Percentiles rank a stretch among this genome's conserved stretches.
Evolutionary conservation across 2,113 vertebrate species (phyloP).

Genomic region (Malurus cyaneus): DNA sequence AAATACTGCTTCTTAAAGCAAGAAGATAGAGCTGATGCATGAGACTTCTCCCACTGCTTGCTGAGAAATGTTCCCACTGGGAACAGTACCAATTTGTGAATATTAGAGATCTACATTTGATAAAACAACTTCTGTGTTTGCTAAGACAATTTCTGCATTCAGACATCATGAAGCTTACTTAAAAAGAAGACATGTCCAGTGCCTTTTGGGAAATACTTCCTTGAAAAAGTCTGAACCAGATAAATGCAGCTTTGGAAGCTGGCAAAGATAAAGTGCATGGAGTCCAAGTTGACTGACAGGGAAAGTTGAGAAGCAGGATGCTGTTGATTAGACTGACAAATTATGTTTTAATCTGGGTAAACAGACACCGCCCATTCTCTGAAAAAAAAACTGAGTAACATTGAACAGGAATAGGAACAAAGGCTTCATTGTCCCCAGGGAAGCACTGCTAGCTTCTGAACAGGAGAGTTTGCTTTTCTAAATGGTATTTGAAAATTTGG

Average conservation of each 20-base stretch:
- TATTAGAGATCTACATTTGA: not conserved
- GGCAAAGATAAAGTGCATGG: not conserved
- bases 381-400: not conserved
- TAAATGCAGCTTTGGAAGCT: not conserved
- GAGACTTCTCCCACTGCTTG: not conserved
- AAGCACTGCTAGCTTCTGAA: not conserved
- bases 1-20: not conserved
- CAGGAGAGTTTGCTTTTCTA: not conserved
- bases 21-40: not conserved
- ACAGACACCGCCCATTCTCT: not conserved
- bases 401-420: not conserved
- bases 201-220: not conserved
- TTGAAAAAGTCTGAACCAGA: not conserved
- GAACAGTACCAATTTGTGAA: not conserved
- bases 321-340: not conserved
- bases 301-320: not conserved
- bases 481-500: not conserved
- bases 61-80: no score
- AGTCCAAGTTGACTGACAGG: not conserved
- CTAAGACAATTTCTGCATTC: not conserved
- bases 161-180: not conserved
- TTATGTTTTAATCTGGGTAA: not conserved
- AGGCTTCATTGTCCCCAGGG: not conserved
- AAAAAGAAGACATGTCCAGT: not conserved
- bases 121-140: not conserved